Evolutionary conservation across 2,888 invertebrate species (phyloP), one percentile per base, ranked within the genome.

Genomic region (Leptinotarsa haldemani): DNA sequence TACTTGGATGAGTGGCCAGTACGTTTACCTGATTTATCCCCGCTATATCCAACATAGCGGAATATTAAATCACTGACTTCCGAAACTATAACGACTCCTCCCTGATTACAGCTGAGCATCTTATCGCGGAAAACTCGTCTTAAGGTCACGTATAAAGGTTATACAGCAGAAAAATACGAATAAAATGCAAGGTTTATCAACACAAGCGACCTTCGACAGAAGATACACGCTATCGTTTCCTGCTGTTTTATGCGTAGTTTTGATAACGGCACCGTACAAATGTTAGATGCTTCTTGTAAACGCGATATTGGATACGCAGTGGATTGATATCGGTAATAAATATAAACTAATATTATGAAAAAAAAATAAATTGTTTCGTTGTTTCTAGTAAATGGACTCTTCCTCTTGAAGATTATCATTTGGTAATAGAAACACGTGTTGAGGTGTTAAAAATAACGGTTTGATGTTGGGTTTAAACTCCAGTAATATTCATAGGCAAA

Each of bases 141-240:
- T 74, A 63, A 69, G 66, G 71, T 71, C 63, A 65, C 66, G 48
- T 58, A 58, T 69, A 74, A 74, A 74, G 74, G 74, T 74, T 66
- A 69, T 46, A n/a, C 48, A 68, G 69, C 63, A 67, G 64, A 71
- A 71, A 74, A 74, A 71, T 69, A 66, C 65, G 70, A 74, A 74
- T 74, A 74, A 75, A 74, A 64, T 71, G 71, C 75, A 76, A 77
- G 77, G 77, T 73, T 76, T 76, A 76, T 77, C 75, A 74, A 71
- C 69, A 74, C 46, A 65, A 30, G 68, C 67, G 77, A 76, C 78
- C 77, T 78, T 78, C 75, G 71, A 67, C 47, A 58, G 77, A 77
- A 70, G 76, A 78, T 79, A 79, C 74, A 71, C 63, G 73, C 74
- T 77, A 79, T 77, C 76, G 56, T 66, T 79, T 79, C 79, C 79